phyloP scores from a whole-genome alignment of 2,113 vertebrate genomes.

The Notothenia coriiceps region DNA sequence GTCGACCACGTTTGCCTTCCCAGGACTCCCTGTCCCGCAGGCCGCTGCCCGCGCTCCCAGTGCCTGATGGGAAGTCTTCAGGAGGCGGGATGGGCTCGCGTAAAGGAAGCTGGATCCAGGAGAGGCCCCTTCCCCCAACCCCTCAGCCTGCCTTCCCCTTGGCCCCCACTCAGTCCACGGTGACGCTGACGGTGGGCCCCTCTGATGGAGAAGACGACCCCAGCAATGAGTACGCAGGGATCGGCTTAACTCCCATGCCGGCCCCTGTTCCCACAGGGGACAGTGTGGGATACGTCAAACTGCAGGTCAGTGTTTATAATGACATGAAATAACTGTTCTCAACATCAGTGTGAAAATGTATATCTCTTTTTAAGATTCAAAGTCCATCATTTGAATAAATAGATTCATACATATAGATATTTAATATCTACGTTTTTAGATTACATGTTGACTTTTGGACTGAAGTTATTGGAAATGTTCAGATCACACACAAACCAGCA shows the following conservation, averaged over 20 bases:
- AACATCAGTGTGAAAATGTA: background rate
- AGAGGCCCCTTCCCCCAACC: slow-evolving; percentile 90
- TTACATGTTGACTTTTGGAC: too few relatives aligned
- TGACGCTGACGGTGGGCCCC: slow-evolving; percentile 65
- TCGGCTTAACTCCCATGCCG: slow-evolving; percentile 82
- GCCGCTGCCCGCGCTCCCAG: slow-evolving; percentile 90
- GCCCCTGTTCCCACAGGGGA: slow-evolving; percentile 77
- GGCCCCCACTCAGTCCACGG: slow-evolving; percentile 66
- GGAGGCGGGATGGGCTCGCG: slow-evolving; percentile 86
- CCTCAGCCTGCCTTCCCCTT: slow-evolving; percentile 85
- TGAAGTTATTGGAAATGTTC: too few relatives aligned
- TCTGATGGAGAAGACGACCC: slow-evolving; percentile 78
- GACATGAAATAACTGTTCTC: background rate
- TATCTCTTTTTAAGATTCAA: too few relatives aligned
- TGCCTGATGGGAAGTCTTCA: slow-evolving; percentile 84
- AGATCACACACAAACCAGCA: too few relatives aligned
- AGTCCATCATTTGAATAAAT: too few relatives aligned
- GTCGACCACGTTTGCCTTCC: slow-evolving; percentile 88
- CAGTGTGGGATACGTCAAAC: slow-evolving; percentile 85
- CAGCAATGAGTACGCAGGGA: slow-evolving; percentile 91
- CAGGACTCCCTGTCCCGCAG: slow-evolving; percentile 90
- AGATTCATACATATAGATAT: too few relatives aligned
- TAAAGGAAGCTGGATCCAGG: slow-evolving; percentile 92
- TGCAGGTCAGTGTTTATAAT: slow-evolving; percentile 77
- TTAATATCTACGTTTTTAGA: too few relatives aligned